phyloP scores from a whole-genome alignment of 2,888 invertebrate genomes.

The Barypeithes pellucidus region DNA sequence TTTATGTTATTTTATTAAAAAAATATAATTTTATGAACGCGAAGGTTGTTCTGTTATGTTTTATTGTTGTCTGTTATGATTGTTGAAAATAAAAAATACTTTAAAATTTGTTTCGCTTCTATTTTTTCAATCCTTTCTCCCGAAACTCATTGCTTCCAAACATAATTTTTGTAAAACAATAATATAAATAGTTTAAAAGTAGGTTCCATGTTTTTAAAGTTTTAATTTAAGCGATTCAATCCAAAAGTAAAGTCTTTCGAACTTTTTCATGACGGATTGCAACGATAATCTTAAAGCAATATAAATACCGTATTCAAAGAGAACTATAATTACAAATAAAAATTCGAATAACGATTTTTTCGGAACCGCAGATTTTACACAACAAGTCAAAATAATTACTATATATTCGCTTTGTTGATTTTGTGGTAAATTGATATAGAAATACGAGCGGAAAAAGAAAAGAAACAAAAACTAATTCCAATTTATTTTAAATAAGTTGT shows the following conservation, averaged over 20 bases:
- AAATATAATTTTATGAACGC: slow-evolving; percentile 28
- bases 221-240: too few species aligned
- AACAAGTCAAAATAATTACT: not conserved
- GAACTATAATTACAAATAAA: too few species aligned
- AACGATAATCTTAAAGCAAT: too few species aligned
- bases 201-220: too few species aligned
- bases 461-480: not conserved
- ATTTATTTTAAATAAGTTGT: slow-evolving; percentile 10
- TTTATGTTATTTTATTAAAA: slow-evolving; percentile 30
- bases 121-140: not conserved
- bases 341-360: too few species aligned
- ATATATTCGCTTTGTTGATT: not conserved
- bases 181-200: too few species aligned
- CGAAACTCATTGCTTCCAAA: not conserved
- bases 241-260: too few species aligned
- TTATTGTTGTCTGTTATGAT: slow-evolving; percentile 48
- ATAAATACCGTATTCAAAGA: too few species aligned
- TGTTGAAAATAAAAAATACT: slow-evolving; percentile 42
- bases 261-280: too few species aligned
- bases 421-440: not conserved
- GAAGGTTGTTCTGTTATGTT: slow-evolving; percentile 33
- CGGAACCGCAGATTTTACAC: not conserved
- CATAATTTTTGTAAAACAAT: not conserved
- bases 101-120: slow-evolving; percentile 24
- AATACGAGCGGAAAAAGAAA: not conserved